Evolutionary conservation across 2,113 vertebrate species (phyloP).

Genomic region (Channa argus): DNA sequence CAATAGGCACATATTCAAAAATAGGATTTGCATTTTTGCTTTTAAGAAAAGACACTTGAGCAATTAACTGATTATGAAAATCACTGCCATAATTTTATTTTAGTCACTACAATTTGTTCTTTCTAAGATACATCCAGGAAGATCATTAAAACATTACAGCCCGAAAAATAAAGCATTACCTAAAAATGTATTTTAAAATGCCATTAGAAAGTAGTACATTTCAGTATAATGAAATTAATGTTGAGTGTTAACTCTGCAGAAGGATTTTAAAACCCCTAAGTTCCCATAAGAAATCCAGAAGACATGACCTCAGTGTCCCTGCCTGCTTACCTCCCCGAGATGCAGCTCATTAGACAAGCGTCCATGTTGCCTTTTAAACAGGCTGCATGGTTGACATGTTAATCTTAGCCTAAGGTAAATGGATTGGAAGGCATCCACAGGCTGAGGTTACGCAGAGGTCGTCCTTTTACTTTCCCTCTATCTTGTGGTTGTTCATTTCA

Average conservation of each 20-base stretch:
- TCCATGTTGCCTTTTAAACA: slow-evolving; percentile 32
- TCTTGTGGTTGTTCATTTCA: slow-evolving; percentile 7
- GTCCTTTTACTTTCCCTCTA: slow-evolving; percentile 35
- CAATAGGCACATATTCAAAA: no score
- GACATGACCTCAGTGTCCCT: neutral
- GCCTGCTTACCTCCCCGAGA: slow-evolving; percentile 17
- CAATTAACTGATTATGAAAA: neutral
- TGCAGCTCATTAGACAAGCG: slow-evolving; percentile 38
- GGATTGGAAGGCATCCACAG: slow-evolving; percentile 28
- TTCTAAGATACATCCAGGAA: no score
- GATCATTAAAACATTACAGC: no score
- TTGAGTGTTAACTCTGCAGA: neutral
- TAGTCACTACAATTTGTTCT: no score
- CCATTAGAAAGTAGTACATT: no score
- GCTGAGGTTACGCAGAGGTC: slow-evolving; percentile 56
- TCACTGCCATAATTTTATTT: no score
- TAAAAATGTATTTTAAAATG: no score
- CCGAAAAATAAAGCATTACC: no score
- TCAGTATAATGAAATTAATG: no score
- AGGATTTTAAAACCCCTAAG: neutral
- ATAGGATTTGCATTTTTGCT: neutral
- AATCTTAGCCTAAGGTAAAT: slow-evolving; percentile 65
- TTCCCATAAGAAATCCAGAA: neutral
- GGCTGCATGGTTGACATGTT: slow-evolving; percentile 51
- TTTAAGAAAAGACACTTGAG: neutral